A percentile compares a stretch with the other conserved stretches of the same genome.
Evolutionary conservation across 2,888 invertebrate species (phyloP).

Genomic region (Argynnis bischoffii): DNA sequence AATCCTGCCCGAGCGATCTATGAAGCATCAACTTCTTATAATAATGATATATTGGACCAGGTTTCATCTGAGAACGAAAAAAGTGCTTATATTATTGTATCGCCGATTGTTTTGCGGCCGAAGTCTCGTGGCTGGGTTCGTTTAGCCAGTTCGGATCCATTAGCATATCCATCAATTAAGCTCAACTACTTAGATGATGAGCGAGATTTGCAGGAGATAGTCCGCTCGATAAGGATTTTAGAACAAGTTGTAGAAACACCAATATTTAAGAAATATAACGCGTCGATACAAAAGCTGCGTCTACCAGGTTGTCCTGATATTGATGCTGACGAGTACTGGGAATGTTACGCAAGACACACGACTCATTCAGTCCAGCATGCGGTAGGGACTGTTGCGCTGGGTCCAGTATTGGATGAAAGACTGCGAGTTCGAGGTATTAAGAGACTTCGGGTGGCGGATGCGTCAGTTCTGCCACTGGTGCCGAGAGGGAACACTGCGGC

Average conservation of each 20-base stretch:
- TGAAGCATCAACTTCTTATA: slow-evolving; percentile 41
- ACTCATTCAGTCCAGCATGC: slow-evolving; percentile 56
- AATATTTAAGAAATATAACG: slow-evolving; percentile 45
- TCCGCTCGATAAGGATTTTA: slow-evolving; percentile 51
- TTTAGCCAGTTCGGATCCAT: slow-evolving; percentile 52
- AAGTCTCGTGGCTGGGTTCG: slow-evolving; percentile 54
- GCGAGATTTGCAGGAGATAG: slow-evolving; percentile 52
- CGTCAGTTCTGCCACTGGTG: slow-evolving; percentile 49
- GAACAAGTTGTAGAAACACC: slow-evolving; percentile 48
- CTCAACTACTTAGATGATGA: slow-evolving; percentile 57
- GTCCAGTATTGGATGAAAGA: slow-evolving; percentile 52
- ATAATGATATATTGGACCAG: slow-evolving; percentile 48
- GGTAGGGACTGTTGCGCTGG: slow-evolving; percentile 56
- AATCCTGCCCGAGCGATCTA: slow-evolving; percentile 38
- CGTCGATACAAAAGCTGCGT: slow-evolving; percentile 46
- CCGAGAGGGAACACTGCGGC: slow-evolving; percentile 61
- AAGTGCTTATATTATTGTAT: slow-evolving; percentile 47
- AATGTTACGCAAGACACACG: slow-evolving; percentile 61
- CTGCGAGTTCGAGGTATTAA: slow-evolving; percentile 55
- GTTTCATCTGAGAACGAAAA: slow-evolving; percentile 46
- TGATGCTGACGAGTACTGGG: slow-evolving; percentile 51
- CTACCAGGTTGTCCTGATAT: slow-evolving; percentile 51
- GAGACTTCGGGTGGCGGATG: slow-evolving; percentile 57
- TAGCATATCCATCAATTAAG: slow-evolving; percentile 49
- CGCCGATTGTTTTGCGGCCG: slow-evolving; percentile 54